These are phyloP conservation scores for Plecotus auritus DNA, from an alignment of 2,113 vertebrate genomes.

Conservation along the genomic window DNA sequence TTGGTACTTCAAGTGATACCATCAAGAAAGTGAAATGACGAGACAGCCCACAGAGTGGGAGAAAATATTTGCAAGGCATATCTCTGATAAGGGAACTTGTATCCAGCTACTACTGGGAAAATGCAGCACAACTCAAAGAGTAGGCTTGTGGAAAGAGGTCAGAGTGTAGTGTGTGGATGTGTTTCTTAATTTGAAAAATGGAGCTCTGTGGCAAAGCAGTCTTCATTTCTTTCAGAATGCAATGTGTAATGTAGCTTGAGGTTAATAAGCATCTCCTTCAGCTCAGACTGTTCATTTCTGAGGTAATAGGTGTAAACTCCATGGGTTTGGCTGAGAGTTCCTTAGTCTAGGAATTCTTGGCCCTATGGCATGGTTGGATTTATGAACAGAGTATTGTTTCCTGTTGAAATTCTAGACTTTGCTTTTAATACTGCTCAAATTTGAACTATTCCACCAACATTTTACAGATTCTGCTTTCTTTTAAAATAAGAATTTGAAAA, in stretches of 20 bases:
- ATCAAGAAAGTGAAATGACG: background rate
- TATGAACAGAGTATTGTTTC: background rate
- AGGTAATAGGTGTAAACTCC: background rate
- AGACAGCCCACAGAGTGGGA: background rate
- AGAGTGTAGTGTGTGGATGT: background rate
- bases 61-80: background rate
- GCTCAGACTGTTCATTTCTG: background rate
- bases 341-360: background rate
- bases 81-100: background rate
- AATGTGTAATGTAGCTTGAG: background rate
- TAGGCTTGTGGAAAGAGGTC: background rate
- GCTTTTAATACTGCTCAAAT: background rate
- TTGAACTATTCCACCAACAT: background rate
- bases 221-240: background rate
- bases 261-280: background rate
- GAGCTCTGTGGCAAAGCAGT: background rate
- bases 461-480: constrained; percentile 23
- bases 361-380: background rate
- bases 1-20: background rate
- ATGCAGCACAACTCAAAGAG: background rate
- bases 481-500: constrained; percentile 34
- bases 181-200: background rate
- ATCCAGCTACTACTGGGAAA: background rate
- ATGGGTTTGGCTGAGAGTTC: background rate
- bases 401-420: constrained; percentile 6